phyloP scores from a whole-genome alignment of 2,888 invertebrate species.

The Lasioglossum morio region DNA sequence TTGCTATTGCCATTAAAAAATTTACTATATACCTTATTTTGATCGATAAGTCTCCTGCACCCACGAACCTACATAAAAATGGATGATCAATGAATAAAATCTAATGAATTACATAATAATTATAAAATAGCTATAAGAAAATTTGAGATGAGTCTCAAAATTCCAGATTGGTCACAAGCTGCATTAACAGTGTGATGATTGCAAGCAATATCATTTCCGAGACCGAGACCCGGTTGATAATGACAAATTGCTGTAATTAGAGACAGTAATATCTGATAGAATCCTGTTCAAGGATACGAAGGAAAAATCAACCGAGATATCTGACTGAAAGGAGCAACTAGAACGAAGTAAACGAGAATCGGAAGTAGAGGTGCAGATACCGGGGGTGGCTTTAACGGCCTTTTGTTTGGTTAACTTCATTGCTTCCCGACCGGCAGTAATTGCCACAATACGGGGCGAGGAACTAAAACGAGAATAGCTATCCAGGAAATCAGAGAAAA shows the following conservation, averaged over 20 bases:
- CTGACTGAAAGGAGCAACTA: slow-evolving; percentile 60
- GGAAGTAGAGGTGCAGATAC: slow-evolving; percentile 69
- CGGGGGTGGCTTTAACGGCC: slow-evolving; percentile 74
- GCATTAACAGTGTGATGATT: not conserved
- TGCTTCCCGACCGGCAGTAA: slow-evolving; percentile 72
- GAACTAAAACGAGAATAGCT: slow-evolving; percentile 58
- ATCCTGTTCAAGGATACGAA: slow-evolving; percentile 21
- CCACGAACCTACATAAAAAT: no score
- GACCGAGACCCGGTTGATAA: not conserved
- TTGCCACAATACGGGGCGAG: slow-evolving; percentile 73
- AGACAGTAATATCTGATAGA: slow-evolving; percentile 8
- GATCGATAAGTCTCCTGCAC: no score
- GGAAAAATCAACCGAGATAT: slow-evolving; percentile 52
- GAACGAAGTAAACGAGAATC: slow-evolving; percentile 64
- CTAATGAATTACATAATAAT: not conserved
- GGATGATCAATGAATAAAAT: no score
- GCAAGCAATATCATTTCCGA: not conserved
- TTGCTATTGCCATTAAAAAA: no score
- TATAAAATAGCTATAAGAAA: not conserved
- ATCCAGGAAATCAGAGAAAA: slow-evolving; percentile 69
- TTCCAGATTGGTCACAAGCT: not conserved
- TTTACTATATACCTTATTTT: no score
- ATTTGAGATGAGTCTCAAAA: not conserved
- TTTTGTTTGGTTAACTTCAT: slow-evolving; percentile 80
- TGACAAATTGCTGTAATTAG: slow-evolving; percentile 22